These are phyloP conservation scores for Phaetusa simplex DNA, from an alignment of 2,113 vertebrate genomes.

Conservation along the genomic window DNA sequence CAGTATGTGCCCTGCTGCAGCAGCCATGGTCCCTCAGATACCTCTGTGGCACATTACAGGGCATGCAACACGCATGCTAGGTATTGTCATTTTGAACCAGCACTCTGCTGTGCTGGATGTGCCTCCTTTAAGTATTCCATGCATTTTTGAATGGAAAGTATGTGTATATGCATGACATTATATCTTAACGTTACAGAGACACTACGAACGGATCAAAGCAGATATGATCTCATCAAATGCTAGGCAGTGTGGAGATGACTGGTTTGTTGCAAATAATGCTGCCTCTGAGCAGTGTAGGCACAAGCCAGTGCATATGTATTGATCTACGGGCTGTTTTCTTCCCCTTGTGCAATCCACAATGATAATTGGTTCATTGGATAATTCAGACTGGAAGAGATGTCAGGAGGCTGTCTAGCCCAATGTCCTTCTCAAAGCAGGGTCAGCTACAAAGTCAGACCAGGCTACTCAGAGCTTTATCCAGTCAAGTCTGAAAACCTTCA, in stretches of 20 bases:
- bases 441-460: background rate
- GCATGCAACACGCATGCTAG: too few species aligned
- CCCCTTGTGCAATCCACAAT: background rate
- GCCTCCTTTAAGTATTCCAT: background rate
- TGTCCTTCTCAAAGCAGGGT: background rate
- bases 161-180: background rate
- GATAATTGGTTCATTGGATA: background rate
- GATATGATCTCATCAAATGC: background rate
- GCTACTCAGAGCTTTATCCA: background rate
- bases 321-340: background rate
- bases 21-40: background rate
- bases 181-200: background rate
- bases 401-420: background rate
- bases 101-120: background rate
- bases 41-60: background rate
- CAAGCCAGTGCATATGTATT: background rate
- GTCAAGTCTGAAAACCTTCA: background rate
- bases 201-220: background rate
- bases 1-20: background rate
- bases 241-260: background rate
- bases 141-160: background rate
- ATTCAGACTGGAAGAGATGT: background rate
- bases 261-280: background rate
- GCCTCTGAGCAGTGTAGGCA: background rate
- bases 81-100: background rate